Evolutionary conservation across 1,140 invertebrate species (phyloP).

Genomic region (Proctacanthus coquilletti): DNA sequence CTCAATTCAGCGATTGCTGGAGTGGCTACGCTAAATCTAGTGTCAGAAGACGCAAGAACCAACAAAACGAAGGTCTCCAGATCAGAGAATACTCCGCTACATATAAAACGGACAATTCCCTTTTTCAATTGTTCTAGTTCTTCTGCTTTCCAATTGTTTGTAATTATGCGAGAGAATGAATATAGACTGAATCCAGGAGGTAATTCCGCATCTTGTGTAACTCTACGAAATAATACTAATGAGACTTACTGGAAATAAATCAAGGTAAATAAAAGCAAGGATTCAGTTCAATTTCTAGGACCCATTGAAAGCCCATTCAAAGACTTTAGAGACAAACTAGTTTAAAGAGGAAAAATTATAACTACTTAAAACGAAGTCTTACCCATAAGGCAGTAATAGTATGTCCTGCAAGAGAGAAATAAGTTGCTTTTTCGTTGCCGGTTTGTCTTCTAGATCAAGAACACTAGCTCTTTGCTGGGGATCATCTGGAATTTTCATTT

Average conservation of each 20-base stretch:
- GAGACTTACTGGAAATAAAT: slow-evolving; percentile 10
- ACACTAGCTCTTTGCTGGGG: slow-evolving; percentile 41
- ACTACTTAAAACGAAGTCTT: slow-evolving; percentile 11
- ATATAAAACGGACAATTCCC: slow-evolving; percentile 68
- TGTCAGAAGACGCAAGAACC: slow-evolving; percentile 74
- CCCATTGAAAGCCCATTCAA: too few relatives aligned
- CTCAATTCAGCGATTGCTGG: slow-evolving; percentile 25
- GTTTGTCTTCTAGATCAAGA: slow-evolving; percentile 38
- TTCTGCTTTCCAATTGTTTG: slow-evolving; percentile 58
- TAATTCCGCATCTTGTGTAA: slow-evolving; percentile 30
- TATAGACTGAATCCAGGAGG: slow-evolving; percentile 67
- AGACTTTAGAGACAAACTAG: too few relatives aligned
- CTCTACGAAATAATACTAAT: slow-evolving; percentile 12
- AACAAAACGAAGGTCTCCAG: slow-evolving; percentile 60
- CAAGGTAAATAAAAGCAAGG: background rate
- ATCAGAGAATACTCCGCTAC: slow-evolving; percentile 56
- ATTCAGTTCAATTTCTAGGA: background rate
- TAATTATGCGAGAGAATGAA: slow-evolving; percentile 63
- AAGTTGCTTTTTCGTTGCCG: slow-evolving; percentile 38
- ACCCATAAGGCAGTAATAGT: slow-evolving; percentile 74
- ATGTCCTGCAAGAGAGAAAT: slow-evolving; percentile 68
- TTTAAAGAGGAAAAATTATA: background rate
- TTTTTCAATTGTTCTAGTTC: slow-evolving; percentile 66
- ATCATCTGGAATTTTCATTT: slow-evolving; percentile 50
- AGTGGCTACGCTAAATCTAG: slow-evolving; percentile 37